Base-by-base conservation (phyloP, 2,888 invertebrate genomes). In the Aethes cnicana region DNA sequence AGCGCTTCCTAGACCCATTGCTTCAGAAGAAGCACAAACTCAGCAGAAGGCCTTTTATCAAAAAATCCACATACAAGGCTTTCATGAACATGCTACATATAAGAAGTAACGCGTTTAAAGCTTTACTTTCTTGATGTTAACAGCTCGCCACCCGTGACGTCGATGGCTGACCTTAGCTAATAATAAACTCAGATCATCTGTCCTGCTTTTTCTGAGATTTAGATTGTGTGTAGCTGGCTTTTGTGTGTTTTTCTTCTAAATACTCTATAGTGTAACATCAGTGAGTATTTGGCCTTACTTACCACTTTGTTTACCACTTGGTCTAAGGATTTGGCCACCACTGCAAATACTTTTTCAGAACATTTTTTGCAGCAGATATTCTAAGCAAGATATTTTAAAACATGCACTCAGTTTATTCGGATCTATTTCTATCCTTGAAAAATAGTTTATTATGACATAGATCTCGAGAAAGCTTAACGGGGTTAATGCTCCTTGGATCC, bases 401-500 rank as follows among this genome's bases (percentile, higher is more conserved):
- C n/a, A n/a, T n/a, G 28, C 18, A 43, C 53, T 55, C 55, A 59
- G 67, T 73, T 67, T 69, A 72, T 70, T 61, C 58, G 47, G 42
- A 54, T 63, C 67, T 77, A 74, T 74, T 72, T 72, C 66, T 66
- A 62, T 58, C 55, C 61, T 37, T 56, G 70, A 71, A 74, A 76
- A 69, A 65, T 68, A 60, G 64, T 79, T 77, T 79, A 79, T 73
- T 72, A 72, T 72, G 65, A 68, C 68, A 62, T 63, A 63, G 61
- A 67, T 61, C 62, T 65, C 68, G 58, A 66, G 71, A 68, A 57
- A 55, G 54, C 54, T 69, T 74, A 70, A 68, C 55, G 68, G 73
- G 81, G 82, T 79, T 74, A 81, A 77, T 72, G 73, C 58, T 68
- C 66, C 61, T 80, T 83, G 83, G 82, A 83, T 62, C 62, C 59